Conservation (phyloP, 2,888 invertebrate species). For the Isoperla grammatica region DNA sequence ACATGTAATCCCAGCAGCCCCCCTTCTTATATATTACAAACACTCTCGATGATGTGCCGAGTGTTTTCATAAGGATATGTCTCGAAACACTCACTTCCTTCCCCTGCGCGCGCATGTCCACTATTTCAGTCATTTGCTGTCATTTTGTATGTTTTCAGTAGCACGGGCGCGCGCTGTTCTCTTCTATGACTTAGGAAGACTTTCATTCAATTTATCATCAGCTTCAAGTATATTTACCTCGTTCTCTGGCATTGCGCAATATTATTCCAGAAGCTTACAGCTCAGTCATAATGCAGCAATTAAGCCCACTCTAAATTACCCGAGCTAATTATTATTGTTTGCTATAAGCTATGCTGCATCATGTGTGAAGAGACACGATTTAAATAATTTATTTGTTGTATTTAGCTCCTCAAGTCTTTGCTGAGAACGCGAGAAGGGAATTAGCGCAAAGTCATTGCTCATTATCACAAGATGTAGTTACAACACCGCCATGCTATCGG, state of each 20-base stretch:
- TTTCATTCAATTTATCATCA: no score
- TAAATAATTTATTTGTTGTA: conserved; percentile 5
- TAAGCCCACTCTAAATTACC: no score
- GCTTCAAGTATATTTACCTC: no score
- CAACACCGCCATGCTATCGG: not conserved
- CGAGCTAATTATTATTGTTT: no score
- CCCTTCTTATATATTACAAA: conserved; percentile 23
- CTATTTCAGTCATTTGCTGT: conserved; percentile 22
- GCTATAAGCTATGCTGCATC: no score
- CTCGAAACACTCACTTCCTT: not conserved
- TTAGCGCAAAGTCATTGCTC: conserved; percentile 19
- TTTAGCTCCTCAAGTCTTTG: not conserved
- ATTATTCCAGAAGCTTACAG: no score
- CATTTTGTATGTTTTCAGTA: conserved; percentile 21
- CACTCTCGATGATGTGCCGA: conserved; percentile 18
- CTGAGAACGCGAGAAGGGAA: no score
- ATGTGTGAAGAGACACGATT: conserved; percentile 1
- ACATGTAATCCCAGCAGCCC: no score
- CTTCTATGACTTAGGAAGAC: no score
- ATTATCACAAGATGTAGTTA: not conserved
- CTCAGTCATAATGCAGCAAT: no score
- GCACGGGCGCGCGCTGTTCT: not conserved
- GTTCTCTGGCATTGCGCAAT: no score
- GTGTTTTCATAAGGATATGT: conserved; percentile 19
- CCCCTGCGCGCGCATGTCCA: conserved; percentile 8